Percentiles rank a stretch among this genome's conserved stretches.
Conservation (phyloP, 1,140 invertebrate species). For the Tyrophagus putrescentiae region DNA sequence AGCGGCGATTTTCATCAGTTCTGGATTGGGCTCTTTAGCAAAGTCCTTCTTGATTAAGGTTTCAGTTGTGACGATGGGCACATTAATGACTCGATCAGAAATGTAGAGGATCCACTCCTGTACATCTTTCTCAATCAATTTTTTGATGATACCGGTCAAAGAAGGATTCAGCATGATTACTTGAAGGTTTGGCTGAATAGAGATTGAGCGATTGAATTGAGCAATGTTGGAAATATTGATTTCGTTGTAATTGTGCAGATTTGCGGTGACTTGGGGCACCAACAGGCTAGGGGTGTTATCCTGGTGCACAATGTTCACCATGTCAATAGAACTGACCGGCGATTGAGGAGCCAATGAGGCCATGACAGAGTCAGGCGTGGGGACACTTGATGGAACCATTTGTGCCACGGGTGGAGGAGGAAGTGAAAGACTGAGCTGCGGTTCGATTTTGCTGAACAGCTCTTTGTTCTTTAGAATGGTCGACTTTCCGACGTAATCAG, state of each 20-base stretch:
- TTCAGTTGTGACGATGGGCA: constrained; percentile 85
- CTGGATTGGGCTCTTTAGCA: constrained; percentile 85
- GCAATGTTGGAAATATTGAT: constrained; percentile 21
- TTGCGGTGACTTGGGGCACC: background rate
- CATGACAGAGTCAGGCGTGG: background rate
- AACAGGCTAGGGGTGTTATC: background rate
- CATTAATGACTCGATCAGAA: constrained; percentile 85
- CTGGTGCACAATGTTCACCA: too few relatives aligned
- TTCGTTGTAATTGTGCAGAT: constrained; percentile 19
- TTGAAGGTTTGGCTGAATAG: constrained; percentile 36
- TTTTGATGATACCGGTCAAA: constrained; percentile 66
- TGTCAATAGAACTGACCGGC: too few relatives aligned
- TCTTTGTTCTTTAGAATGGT: constrained; percentile 23
- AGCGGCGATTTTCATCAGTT: constrained; percentile 71
- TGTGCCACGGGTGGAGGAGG: background rate
- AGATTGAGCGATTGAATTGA: constrained; percentile 6
- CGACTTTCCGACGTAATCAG: constrained; percentile 22
- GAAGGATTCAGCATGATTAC: constrained; percentile 75
- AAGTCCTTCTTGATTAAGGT: constrained; percentile 96
- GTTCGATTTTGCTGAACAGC: constrained; percentile 16
- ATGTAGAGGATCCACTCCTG: constrained; percentile 88
- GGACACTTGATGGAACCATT: background rate
- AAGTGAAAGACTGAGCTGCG: constrained; percentile 11
- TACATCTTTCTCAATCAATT: constrained; percentile 77
- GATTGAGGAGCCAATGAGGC: background rate